Conservation (phyloP, 2,113 vertebrate genomes). For the Syngnathus typhle region DNA sequence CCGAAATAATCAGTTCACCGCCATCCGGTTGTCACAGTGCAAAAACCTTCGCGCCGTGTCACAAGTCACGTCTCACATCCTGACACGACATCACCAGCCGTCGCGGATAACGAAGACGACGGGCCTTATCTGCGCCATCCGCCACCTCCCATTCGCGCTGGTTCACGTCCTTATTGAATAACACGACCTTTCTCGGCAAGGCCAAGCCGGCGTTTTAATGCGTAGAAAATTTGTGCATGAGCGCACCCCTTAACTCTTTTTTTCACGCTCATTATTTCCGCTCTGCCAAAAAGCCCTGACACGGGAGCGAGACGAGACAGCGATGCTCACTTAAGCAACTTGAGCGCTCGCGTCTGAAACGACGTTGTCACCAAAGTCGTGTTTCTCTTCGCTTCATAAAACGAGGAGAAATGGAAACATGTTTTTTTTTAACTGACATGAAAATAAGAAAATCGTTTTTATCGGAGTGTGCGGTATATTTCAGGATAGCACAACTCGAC, state of each 20-base stretch:
- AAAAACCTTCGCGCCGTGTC: slow-evolving; percentile 45
- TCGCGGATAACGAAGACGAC: slow-evolving; percentile 64
- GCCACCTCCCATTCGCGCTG: slow-evolving; percentile 43
- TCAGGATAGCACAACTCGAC: too few species aligned
- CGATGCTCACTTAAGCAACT: too few species aligned
- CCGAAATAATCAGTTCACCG: slow-evolving; percentile 54
- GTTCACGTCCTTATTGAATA: slow-evolving; percentile 66
- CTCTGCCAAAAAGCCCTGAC: slow-evolving; percentile 25
- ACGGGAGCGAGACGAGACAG: background rate
- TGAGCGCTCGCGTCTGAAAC: background rate
- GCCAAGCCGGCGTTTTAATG: slow-evolving; percentile 64
- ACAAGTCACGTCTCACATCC: slow-evolving; percentile 54
- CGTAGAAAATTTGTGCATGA: slow-evolving; percentile 67
- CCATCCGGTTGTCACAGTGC: slow-evolving; percentile 37
- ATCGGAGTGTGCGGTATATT: too few species aligned
- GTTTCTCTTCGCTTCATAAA: background rate
- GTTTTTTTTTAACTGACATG: too few species aligned
- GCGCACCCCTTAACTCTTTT: slow-evolving; percentile 67
- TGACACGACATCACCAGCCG: slow-evolving; percentile 57
- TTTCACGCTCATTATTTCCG: slow-evolving; percentile 71
- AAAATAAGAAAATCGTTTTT: too few species aligned
- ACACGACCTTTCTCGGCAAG: slow-evolving; percentile 67
- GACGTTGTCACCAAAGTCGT: background rate
- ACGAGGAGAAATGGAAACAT: background rate
- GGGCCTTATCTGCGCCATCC: slow-evolving; percentile 46